Evolutionary conservation across 2,113 vertebrate genomes (phyloP), one percentile per base, ranked within the genome.

Genomic region (Oceanites oceanicus): DNA sequence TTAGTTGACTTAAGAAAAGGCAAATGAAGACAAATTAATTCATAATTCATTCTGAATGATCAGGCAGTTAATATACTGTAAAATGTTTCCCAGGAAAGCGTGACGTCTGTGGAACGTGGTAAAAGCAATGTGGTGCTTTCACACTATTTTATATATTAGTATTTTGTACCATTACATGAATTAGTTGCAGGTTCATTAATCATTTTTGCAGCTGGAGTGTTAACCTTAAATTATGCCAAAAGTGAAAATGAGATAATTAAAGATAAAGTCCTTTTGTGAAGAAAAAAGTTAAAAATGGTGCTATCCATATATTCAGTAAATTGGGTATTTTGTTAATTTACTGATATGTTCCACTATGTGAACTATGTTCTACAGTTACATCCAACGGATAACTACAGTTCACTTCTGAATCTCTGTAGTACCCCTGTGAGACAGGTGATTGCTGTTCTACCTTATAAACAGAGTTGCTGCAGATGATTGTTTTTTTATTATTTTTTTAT

Each of bases 211-310:
- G 84, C 94, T 91, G 92, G 81, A 98, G 77, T 97, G 94, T 87
- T 97, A 97, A 97, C 96, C 49, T 94, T 95, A 96, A 95, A 88
- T 97, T 96, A 94, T 59, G 67, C 49, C 25, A 49, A 93, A 96
- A 97, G 90, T 96, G 77, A 96, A 97, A 98, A 98, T 94, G 47
- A 97, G 95, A 80, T 87, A 97, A 97, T 97, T 97, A 95, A 97
- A 90, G 66, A 92, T 86, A 96, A 97, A 96, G 85, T 76, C 52
- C 85, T 96, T 96, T 91, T 92, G 94, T 82, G 79, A 94, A 92
- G 93, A 92, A 82, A 97, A 97, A 97, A 95, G 65, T 95, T 92
- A 79, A 38, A 94, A 95, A 93, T 94, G 50, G 20, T 94, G 80
- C 49, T 92, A 86, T 83, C 68, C 87, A 87, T 88, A 81, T 63